Evolutionary conservation across 1,140 invertebrate genomes (phyloP).

Genomic region (Trichonephila clavipes): DNA sequence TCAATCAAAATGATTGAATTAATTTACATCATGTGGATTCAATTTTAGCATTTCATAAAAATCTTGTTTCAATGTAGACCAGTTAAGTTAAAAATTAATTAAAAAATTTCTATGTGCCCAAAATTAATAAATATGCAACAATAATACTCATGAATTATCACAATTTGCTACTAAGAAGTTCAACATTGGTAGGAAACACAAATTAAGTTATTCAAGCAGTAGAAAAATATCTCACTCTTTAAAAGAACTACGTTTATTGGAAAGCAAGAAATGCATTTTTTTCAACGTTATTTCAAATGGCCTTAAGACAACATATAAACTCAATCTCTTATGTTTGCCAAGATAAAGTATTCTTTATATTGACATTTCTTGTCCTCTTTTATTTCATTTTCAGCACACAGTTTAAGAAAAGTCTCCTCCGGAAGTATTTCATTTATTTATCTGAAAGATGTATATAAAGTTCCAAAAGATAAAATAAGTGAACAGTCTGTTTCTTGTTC

Average conservation of each 20-base stretch:
- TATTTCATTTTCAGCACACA: not conserved
- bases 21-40: too few species aligned
- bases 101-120: too few species aligned
- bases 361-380: not conserved
- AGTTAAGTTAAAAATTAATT: too few species aligned
- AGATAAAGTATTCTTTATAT: slow-evolving; percentile 14
- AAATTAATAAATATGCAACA: too few species aligned
- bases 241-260: not conserved
- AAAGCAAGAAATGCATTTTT: not conserved
- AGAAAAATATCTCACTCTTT: too few species aligned
- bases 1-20: too few species aligned
- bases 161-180: too few species aligned
- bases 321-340: not conserved
- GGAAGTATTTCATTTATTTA: not conserved
- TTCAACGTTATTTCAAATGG: not conserved
- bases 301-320: not conserved
- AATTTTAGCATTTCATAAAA: too few species aligned
- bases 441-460: not conserved
- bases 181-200: too few species aligned
- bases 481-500: not conserved
- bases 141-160: too few species aligned
- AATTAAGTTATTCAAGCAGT: too few species aligned
- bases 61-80: too few species aligned
- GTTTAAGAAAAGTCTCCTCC: not conserved
- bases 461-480: not conserved